These are phyloP conservation scores for Morpho achilles DNA, from an alignment of 2,888 invertebrate species.

Conservation along the genomic window DNA sequence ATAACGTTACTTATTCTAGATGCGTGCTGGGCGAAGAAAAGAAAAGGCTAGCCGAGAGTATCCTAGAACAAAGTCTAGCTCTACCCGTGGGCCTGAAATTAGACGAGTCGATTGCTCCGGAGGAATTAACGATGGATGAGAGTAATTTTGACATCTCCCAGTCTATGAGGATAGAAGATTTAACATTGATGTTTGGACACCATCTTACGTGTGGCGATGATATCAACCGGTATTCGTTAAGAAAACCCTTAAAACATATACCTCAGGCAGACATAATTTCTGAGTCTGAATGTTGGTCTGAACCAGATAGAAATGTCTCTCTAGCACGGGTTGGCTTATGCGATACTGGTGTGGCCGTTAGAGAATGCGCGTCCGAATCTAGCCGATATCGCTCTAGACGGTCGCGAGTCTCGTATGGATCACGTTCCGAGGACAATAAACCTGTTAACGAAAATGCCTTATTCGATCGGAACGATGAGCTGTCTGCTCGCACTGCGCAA, in stretches of 20 bases:
- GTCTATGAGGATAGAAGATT: conserved; percentile 63
- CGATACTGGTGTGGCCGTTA: conserved; percentile 48
- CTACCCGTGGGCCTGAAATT: conserved; percentile 68
- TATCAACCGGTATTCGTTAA: conserved; percentile 37
- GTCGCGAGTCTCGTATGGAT: conserved; percentile 61
- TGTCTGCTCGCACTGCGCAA: conserved; percentile 48
- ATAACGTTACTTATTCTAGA: conserved; percentile 35
- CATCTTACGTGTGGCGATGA: conserved; percentile 57
- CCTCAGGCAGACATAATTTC: conserved; percentile 62
- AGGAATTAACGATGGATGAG: conserved; percentile 67
- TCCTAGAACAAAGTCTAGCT: conserved; percentile 70
- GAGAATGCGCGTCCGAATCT: conserved; percentile 52
- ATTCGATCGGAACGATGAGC: conserved; percentile 73
- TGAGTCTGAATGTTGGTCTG: conserved; percentile 93
- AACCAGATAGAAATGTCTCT: conserved; percentile 90
- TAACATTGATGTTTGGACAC: conserved; percentile 72
- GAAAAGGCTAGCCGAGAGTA: conserved; percentile 68
- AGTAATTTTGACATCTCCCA: conserved; percentile 67
- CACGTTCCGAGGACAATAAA: conserved; percentile 64
- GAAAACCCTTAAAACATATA: conserved; percentile 42
- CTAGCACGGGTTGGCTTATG: conserved; percentile 86
- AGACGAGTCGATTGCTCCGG: conserved; percentile 69
- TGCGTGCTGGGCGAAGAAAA: conserved; percentile 74
- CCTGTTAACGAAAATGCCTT: conserved; percentile 74
- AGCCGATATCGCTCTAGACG: conserved; percentile 58